A percentile compares a stretch with the other conserved stretches of the same genome.
phyloP scores from a whole-genome alignment of 1,140 invertebrate species.

The Manduca sexta region DNA sequence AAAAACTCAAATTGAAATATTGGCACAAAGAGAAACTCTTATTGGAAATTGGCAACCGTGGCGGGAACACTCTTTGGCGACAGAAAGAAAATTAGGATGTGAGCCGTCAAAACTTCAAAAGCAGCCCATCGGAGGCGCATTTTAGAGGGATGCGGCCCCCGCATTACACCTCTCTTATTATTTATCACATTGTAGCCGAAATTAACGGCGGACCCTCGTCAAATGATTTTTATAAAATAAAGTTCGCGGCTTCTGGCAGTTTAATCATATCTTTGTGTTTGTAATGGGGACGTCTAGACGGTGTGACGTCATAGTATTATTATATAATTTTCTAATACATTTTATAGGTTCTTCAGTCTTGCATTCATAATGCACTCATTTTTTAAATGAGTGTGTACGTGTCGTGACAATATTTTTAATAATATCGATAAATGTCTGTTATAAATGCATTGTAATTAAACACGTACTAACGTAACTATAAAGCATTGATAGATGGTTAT shows the following conservation, averaged over 20 bases:
- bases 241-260: conserved; percentile 56
- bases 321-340: conserved; percentile 14
- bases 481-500: no score
- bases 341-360: no score
- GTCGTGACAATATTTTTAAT: no score
- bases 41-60: conserved; percentile 49
- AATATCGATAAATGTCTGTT: no score
- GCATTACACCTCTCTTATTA: conserved; percentile 68
- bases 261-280: conserved; percentile 67
- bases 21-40: conserved; percentile 41
- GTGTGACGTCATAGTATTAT: not conserved
- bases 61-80: conserved; percentile 25
- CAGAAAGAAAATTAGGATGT: conserved; percentile 69
- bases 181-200: conserved; percentile 71
- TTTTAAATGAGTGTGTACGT: no score
- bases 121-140: conserved; percentile 48
- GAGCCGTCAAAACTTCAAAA: conserved; percentile 66
- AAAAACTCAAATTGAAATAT: conserved; percentile 47
- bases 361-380: no score
- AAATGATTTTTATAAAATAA: conserved; percentile 70
- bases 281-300: conserved; percentile 21
- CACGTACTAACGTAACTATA: no score
- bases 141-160: conserved; percentile 65
- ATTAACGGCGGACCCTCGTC: conserved; percentile 71
- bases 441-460: no score